Evolutionary conservation across 2,113 vertebrate genomes (phyloP), one percentile per base, ranked within the genome.

Genomic region (Gallinago paraguaiae): DNA sequence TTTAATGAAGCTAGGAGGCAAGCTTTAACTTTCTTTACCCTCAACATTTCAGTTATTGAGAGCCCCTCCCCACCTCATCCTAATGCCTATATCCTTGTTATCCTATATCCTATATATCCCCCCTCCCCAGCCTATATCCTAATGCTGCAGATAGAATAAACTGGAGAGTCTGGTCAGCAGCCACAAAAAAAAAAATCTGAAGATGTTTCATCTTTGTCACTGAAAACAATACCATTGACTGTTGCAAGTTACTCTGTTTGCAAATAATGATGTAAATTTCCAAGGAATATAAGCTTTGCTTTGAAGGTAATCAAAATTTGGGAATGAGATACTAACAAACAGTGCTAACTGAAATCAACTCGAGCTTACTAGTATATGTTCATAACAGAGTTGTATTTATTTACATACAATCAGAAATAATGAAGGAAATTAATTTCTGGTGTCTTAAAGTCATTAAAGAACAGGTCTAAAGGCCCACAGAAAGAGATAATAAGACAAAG

Each of bases 131-230:
- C 43, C 35, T 10, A 12, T 7, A 12, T 8, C n/a, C 16, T 8
- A 37, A 30, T 2, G 0, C 31, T 37, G 17, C 0, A 0, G 69
- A 33, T 3, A 24, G 12, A 41, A 70, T 4, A 33, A 63, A 43
- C 9, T 22, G 22, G 17, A 48, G 2, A 11, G 14, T 17, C 28
- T 17, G 20, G 33, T 25, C 43, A 19, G 30, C 39, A 51, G 39
- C 45, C 53, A 41, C 1, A 0, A 25, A 41, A 41, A 41, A 46
- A 27, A 33, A 33, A 25, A 33, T 23, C 50, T 67, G 31, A 48
- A 15, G 11, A 35, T 2, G 6, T 37, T 74, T 74, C 23, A 11
- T 16, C 24, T 27, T 24, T 54, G 27, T 30, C 28, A 22, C 53
- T 7, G 18, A n/a, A 45, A 67, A 48, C 16, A n/a, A 8, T 19